These are phyloP conservation scores for Vanessa atalanta DNA, from an alignment of 1,140 invertebrate species.

Conservation along the genomic window DNA sequence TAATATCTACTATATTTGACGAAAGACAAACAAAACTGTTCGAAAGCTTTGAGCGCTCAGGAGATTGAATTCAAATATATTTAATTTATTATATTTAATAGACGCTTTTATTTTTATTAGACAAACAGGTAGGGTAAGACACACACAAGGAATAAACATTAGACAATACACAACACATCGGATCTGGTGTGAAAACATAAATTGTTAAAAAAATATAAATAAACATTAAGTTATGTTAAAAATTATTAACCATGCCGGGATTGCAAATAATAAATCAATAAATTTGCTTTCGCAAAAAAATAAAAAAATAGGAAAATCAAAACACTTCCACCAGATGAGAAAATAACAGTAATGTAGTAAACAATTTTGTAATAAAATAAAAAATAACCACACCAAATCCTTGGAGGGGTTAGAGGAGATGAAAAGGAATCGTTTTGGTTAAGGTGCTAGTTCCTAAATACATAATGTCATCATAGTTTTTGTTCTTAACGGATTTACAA, in stretches of 20 bases:
- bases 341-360: slow-evolving; percentile 71
- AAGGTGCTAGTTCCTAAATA: slow-evolving; percentile 73
- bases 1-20: slow-evolving; percentile 51
- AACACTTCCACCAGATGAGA: slow-evolving; percentile 79
- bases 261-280: slow-evolving; percentile 66
- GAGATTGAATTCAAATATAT: slow-evolving; percentile 52
- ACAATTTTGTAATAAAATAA: slow-evolving; percentile 66
- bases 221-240: slow-evolving; percentile 48
- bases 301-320: slow-evolving; percentile 78
- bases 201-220: slow-evolving; percentile 59
- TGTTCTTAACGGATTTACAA: slow-evolving; percentile 58
- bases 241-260: slow-evolving; percentile 74
- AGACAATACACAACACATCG: slow-evolving; percentile 86
- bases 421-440: slow-evolving; percentile 69
- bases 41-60: slow-evolving; percentile 70
- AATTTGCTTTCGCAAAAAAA: slow-evolving; percentile 54
- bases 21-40: slow-evolving; percentile 79
- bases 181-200: slow-evolving; percentile 80
- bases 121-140: slow-evolving; percentile 83
- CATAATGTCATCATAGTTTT: slow-evolving; percentile 67
- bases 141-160: slow-evolving; percentile 87
- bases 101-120: slow-evolving; percentile 74
- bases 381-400: slow-evolving; percentile 80
- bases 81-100: slow-evolving; percentile 52
- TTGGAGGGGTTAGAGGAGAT: slow-evolving; percentile 76